Evolutionary conservation across 2,113 vertebrate genomes (phyloP).

Genomic region (Gallinago paraguaiae): DNA sequence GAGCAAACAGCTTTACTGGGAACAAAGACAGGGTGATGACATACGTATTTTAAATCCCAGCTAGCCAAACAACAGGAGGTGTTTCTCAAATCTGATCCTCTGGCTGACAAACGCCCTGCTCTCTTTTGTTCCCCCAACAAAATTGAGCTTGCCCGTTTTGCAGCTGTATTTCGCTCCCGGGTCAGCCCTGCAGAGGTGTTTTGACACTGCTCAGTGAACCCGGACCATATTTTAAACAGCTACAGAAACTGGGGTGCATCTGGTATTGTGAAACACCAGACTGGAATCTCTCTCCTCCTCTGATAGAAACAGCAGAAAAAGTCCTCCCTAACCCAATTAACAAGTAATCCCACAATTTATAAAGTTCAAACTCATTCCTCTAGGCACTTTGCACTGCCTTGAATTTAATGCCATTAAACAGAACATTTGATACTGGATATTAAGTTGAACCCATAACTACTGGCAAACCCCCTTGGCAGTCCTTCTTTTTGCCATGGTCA

Average conservation of each 20-base stretch:
- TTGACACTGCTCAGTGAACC: neutral
- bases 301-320: neutral
- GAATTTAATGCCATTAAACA: neutral
- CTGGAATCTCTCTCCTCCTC: neutral
- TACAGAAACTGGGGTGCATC: neutral
- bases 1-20: neutral
- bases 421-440: neutral
- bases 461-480: neutral
- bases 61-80: neutral
- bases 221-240: neutral
- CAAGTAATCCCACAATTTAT: neutral
- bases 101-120: neutral
- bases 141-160: neutral
- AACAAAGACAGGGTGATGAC: neutral
- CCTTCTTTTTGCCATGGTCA: neutral
- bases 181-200: neutral
- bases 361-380: neutral
- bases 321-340: neutral
- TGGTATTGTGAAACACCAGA: neutral
- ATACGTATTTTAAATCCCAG: neutral
- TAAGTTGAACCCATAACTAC: neutral
- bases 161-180: neutral
- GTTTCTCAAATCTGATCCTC: slow-evolving; percentile 1
- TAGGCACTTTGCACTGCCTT: neutral
- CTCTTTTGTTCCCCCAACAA: neutral